A percentile compares a stretch with the other conserved stretches of the same genome.
Conservation (phyloP, 2,888 invertebrate species). For the Alentia gelatinosa region DNA sequence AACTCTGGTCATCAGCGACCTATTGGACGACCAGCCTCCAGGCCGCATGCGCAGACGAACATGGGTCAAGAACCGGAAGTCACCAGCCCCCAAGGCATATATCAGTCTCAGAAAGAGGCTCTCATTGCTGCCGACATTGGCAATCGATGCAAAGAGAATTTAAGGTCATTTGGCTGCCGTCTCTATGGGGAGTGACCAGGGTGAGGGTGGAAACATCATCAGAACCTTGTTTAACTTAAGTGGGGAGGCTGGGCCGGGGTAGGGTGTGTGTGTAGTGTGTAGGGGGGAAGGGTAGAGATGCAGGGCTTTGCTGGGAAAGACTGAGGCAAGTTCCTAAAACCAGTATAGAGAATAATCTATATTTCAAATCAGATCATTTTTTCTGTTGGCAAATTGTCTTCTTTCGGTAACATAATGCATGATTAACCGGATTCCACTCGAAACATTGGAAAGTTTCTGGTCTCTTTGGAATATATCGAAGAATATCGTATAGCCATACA, state of each 20-base stretch:
- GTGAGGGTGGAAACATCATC: not conserved
- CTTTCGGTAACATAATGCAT: too few species aligned
- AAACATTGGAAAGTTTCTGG: too few species aligned
- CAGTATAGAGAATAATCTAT: too few species aligned
- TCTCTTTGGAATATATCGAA: too few species aligned
- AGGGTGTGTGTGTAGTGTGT: not conserved
- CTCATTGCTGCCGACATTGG: not conserved
- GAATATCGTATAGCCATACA: too few species aligned
- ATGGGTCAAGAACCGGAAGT: not conserved
- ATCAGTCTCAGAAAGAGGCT: not conserved
- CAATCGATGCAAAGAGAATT: conserved; percentile 16
- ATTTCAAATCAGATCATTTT: too few species aligned
- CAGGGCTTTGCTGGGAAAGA: not conserved
- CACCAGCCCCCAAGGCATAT: not conserved
- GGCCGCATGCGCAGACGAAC: not conserved
- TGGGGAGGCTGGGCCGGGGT: not conserved
- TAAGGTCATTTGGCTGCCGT: not conserved
- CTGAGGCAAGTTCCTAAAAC: not conserved
- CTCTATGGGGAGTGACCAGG: not conserved
- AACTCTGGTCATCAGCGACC: not conserved
- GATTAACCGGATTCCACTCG: too few species aligned
- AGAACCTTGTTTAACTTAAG: not conserved
- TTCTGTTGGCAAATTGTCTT: too few species aligned
- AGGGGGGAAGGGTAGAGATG: not conserved
- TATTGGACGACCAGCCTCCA: not conserved